Evolutionary conservation across 2,888 invertebrate species (phyloP), one percentile per base, ranked within the genome.

Genomic region (Campopleginae sp.): DNA sequence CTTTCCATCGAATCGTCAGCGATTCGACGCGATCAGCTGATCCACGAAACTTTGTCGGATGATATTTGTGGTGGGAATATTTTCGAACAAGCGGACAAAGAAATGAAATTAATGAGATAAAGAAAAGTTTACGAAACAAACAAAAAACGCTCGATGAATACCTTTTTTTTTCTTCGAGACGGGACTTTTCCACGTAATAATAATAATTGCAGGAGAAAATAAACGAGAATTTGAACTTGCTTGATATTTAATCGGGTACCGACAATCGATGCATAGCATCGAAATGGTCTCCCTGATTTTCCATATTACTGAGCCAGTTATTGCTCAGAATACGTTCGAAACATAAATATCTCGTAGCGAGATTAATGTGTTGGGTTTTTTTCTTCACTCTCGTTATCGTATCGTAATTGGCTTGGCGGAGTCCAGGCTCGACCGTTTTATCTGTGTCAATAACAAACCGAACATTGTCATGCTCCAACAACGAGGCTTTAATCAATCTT

Each of bases 401-500:
- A 61, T 72, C 72, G 82, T 82, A 82, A 82, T 82, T 82, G 78
- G 82, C 58, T 78, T 17, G 74, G 23, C 61, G n/a, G 51, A 75
- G 46, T 75, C 61, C 27, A 70, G 31, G 58, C 74, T 58, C 33
- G 58, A 54, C 17, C 42, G 58, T 71, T 72, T 80, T 77, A 84
- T 84, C 80, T 80, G 51, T 72, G 80, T 61, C 72, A 84, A 84
- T 84, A 80, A 84, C 66, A 66, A 77, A 77, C 61, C 65, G 58
- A 80, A 66, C 63, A 54, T 46, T 72, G 54, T 80, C 71, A 42
- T 58, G 72, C 72, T 80, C 54, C 44, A 76, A 51, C 75, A 80
- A 71, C 84, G 76, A 77, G 80, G 38, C 19, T 75, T 84, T 77
- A 77, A 84, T 84, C 80, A 76, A 84, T 80, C 76, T 71, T 61